phyloP scores from a whole-genome alignment of 2,888 invertebrate genomes.

The Sarcophaga caerulescens region DNA sequence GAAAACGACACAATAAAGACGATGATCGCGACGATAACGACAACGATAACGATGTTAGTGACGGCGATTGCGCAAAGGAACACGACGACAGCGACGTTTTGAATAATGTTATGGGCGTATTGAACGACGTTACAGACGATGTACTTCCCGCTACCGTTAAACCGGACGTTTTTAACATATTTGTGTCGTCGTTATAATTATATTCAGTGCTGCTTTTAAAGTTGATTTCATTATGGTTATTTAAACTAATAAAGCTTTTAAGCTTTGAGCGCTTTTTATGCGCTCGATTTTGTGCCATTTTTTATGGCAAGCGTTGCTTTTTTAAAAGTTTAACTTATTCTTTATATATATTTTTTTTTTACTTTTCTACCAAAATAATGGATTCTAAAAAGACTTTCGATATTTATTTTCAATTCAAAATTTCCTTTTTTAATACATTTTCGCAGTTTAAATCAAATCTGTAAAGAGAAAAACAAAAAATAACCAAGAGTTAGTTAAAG shows the following conservation, averaged over 20 bases:
- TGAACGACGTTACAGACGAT: neutral
- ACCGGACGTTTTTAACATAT: slow-evolving; percentile 34
- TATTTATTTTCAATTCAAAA: neutral
- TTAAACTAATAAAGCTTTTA: slow-evolving; percentile 47
- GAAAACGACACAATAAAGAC: slow-evolving; percentile 41
- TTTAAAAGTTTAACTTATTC: neutral
- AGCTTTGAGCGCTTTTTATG: slow-evolving; percentile 68
- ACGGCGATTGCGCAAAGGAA: neutral
- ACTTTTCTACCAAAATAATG: neutral
- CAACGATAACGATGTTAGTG: slow-evolving; percentile 13
- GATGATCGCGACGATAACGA: slow-evolving; percentile 32
- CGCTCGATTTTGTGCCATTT: slow-evolving; percentile 76
- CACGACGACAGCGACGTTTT: slow-evolving; percentile 27
- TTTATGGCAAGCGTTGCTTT: slow-evolving; percentile 74
- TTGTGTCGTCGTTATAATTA: slow-evolving; percentile 32
- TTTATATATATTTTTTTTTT: slow-evolving; percentile 2
- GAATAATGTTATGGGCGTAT: neutral
- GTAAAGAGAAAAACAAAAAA: neutral
- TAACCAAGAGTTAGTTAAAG: no score
- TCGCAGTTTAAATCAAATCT: neutral
- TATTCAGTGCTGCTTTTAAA: neutral
- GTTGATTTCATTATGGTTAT: neutral
- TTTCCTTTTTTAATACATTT: slow-evolving; percentile 42
- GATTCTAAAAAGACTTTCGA: neutral
- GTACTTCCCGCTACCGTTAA: slow-evolving; percentile 37